Percentiles rank a stretch among this genome's conserved stretches.
Evolutionary conservation across 2,888 invertebrate species (phyloP).

Genomic region (Selenia dentaria): DNA sequence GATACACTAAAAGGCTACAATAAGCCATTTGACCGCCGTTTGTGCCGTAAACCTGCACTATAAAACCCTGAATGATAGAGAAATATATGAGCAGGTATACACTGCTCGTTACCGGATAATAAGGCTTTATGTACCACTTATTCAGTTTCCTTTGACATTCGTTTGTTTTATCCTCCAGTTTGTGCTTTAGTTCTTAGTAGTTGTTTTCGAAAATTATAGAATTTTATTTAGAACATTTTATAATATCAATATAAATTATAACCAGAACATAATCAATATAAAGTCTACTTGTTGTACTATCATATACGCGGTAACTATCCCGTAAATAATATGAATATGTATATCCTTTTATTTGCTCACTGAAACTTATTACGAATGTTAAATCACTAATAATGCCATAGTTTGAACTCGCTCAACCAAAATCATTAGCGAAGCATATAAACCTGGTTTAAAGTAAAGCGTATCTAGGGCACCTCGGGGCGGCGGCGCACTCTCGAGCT

Average conservation of each 20-base stretch:
- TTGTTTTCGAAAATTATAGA: too few relatives aligned
- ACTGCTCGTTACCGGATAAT: slow-evolving; percentile 18
- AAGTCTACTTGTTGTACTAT: too few relatives aligned
- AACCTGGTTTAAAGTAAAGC: background rate
- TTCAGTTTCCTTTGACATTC: slow-evolving; percentile 10
- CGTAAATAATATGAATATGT: too few relatives aligned
- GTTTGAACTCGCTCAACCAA: too few relatives aligned
- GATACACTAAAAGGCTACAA: background rate
- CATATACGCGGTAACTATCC: too few relatives aligned
- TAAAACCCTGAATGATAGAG: slow-evolving; percentile 5
- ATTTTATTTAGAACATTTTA: too few relatives aligned
- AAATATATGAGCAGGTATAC: background rate
- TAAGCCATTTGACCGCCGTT: background rate
- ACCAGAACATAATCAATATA: too few relatives aligned
- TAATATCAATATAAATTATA: too few relatives aligned
- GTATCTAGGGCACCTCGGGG: background rate
- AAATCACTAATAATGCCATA: too few relatives aligned
- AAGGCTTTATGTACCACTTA: slow-evolving; percentile 12
- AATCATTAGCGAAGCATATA: background rate
- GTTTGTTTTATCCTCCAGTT: slow-evolving; percentile 20
- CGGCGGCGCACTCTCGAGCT: background rate
- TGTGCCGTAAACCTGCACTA: slow-evolving; percentile 2
- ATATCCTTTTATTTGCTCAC: too few relatives aligned
- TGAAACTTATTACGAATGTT: too few relatives aligned
- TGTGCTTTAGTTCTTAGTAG: too few relatives aligned